Evolutionary conservation across 2,888 invertebrate species (phyloP), one percentile per base, ranked within the genome.

Genomic region (Leptopilina syphax): DNA sequence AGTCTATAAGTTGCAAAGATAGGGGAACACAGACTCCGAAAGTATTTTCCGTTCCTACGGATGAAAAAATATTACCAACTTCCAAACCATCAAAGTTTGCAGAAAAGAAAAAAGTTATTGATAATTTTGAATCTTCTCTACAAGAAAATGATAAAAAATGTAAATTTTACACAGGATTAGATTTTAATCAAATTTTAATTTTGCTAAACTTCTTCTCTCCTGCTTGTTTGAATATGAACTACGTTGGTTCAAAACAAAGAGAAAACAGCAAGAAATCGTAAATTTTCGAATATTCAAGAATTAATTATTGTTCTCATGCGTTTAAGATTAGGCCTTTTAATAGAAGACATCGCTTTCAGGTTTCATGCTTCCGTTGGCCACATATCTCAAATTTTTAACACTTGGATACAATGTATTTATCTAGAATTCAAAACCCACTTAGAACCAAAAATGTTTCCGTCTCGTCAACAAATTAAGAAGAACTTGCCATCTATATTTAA

Each of bases 361-460:
- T 84, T 84, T 73, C 73, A 82, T 34, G 76, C 83, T 77, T 83
- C 84, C 13, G 77, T 68, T 27, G 82, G 77, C 12, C 79, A 54
- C 54, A 76, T 84, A 13, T 79, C 79, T 34, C 82, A 83, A 82
- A 83, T 80, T 47, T 70, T 68, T 65, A 82, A 73, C 65, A 81
- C 78, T 57, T 84, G 83, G 81, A 83, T 84, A 50, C 79, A 82
- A 41, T 77, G 77, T 79, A 77, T 84, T 73, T 76, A 79, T 67
- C 24, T 80, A 76, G 79, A 84, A 82, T 84, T 84, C 81, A 82
- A 81, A 68, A 68, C 68, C 60, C 77, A 77, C 65, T 78, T 82
- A 44, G 80, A 82, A 34, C 81, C 82, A 60, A 70, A 73, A 27
- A 83, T 84, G 82, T 83, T 83, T 77, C 83, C 81, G 34, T 80